Conservation (phyloP, 2,888 invertebrate genomes). For the Calephelis perditalis region DNA sequence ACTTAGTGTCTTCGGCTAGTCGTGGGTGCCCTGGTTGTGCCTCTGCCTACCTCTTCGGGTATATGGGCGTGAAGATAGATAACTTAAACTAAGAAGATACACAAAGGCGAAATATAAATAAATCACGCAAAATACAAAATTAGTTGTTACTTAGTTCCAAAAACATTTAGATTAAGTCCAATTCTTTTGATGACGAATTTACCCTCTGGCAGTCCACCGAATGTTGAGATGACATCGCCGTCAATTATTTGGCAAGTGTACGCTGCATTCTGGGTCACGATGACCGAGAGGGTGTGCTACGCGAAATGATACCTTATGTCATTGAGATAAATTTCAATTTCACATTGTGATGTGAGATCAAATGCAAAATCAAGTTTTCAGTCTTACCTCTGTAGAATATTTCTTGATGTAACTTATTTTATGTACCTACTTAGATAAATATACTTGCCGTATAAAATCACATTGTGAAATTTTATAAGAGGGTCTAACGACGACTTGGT, state of each 20-base stretch:
- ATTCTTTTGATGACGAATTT: constrained; percentile 56
- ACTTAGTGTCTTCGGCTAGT: no score
- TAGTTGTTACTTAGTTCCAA: constrained; percentile 1
- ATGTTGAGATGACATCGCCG: constrained; percentile 60
- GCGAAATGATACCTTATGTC: constrained; percentile 19
- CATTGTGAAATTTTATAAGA: no score
- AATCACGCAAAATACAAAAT: no score
- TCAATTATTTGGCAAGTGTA: constrained; percentile 71
- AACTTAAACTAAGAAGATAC: no score
- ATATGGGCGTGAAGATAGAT: no score
- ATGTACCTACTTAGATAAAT: no score
- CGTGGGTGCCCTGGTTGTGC: no score
- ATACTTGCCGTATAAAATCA: no score
- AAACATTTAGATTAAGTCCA: constrained; percentile 15
- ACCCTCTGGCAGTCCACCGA: constrained; percentile 53
- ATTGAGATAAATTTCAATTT: constrained; percentile 20
- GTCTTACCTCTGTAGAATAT: not conserved
- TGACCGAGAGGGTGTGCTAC: constrained; percentile 22
- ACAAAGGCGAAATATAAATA: no score
- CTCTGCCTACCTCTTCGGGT: no score
- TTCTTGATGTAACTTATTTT: not conserved
- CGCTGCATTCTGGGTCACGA: constrained; percentile 65
- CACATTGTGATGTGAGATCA: not conserved
- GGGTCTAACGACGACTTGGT: no score
- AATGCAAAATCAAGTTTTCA: constrained; percentile 13